A percentile compares a stretch with the other conserved stretches of the same genome.
These are phyloP conservation scores for Cyrtorhinus lividipennis DNA, from an alignment of 1,140 invertebrate genomes.

Conservation along the genomic window DNA sequence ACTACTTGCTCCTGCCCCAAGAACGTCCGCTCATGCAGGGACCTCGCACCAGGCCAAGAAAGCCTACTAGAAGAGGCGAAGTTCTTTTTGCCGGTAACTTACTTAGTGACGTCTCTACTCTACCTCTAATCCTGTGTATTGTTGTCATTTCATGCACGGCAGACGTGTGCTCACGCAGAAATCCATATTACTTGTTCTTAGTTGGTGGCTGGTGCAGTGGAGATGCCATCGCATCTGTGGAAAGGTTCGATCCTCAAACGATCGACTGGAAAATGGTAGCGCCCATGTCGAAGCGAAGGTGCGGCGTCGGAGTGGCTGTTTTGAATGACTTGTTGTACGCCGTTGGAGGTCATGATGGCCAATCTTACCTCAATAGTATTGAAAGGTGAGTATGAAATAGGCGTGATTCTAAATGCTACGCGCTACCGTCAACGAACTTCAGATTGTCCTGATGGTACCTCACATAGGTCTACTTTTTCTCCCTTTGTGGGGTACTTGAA, in stretches of 20 bases:
- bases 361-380: slow-evolving; percentile 91
- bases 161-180: not conserved
- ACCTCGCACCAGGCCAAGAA: slow-evolving; percentile 77
- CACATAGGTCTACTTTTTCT: no score
- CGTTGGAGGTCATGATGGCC: slow-evolving; percentile 94
- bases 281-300: slow-evolving; percentile 93
- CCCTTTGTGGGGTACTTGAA: no score
- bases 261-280: slow-evolving; percentile 98
- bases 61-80: slow-evolving; percentile 86
- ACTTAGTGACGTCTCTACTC: not conserved
- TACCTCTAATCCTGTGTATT: not conserved
- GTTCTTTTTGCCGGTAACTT: slow-evolving; percentile 73
- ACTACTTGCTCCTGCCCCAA: slow-evolving; percentile 91
- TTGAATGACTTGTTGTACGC: slow-evolving; percentile 91
- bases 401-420: no score
- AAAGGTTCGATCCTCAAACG: slow-evolving; percentile 90
- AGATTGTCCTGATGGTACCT: no score
- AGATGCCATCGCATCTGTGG: slow-evolving; percentile 94
- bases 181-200: slow-evolving; percentile 24
- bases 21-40: slow-evolving; percentile 95
- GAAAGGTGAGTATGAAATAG: slow-evolving; percentile 46
- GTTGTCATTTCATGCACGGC: no score
- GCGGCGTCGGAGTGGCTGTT: slow-evolving; percentile 96
- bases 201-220: slow-evolving; percentile 97
- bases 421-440: no score